A percentile compares a stretch with the other conserved stretches of the same genome.
Evolutionary conservation across 2,113 vertebrate genomes (phyloP).

Genomic region (Mastomys natalensis): DNA sequence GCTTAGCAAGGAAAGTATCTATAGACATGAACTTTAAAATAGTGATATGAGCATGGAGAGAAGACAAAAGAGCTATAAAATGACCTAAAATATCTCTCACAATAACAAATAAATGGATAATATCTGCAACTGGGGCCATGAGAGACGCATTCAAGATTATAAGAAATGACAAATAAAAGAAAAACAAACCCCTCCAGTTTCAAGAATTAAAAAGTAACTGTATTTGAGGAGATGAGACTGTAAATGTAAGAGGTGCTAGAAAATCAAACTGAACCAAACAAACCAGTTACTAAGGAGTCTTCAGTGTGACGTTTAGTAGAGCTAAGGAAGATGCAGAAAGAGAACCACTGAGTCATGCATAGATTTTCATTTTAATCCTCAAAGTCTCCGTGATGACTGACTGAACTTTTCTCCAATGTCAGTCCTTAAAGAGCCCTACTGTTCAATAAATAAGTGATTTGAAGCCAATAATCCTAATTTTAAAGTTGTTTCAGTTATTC

Average conservation of each 20-base stretch:
- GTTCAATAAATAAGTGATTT: not conserved
- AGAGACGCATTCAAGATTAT: not conserved
- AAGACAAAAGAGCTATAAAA: not conserved
- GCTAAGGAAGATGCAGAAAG: not conserved
- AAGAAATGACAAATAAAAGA: slow-evolving; percentile 40
- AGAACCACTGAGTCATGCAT: not conserved
- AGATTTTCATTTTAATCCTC: not conserved
- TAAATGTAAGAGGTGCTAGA: not conserved
- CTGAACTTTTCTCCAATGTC: not conserved
- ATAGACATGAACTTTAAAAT: slow-evolving; percentile 23
- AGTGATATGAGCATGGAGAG: not conserved
- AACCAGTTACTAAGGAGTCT: not conserved
- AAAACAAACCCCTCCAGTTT: not conserved
- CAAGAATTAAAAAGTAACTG: slow-evolving; percentile 35
- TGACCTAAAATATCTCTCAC: not conserved
- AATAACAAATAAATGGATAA: slow-evolving; percentile 2
- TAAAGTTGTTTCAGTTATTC: not conserved
- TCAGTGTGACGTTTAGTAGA: not conserved
- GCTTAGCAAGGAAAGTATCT: slow-evolving; percentile 47
- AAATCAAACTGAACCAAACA: not conserved
- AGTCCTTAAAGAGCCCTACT: not conserved
- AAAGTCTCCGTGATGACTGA: not conserved
- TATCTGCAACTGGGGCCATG: not conserved
- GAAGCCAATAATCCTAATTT: not conserved
- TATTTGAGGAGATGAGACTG: not conserved